phyloP scores from a whole-genome alignment of 2,797 vertebrate genomes.

The Sebastes oblongus region DNA sequence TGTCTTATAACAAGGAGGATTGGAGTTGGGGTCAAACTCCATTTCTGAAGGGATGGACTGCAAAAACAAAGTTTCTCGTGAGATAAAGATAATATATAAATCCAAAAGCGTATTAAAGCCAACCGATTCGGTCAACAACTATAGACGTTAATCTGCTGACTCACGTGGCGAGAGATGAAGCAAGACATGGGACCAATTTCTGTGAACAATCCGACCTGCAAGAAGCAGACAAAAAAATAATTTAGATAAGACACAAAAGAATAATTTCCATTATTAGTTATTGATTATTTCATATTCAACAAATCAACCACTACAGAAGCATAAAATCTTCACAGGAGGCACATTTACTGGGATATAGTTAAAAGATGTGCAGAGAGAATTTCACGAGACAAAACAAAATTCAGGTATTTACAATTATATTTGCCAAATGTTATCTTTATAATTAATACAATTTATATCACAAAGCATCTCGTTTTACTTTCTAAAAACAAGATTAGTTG shows the following conservation, averaged over 20 bases:
- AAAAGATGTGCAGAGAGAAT: neutral
- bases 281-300: neutral
- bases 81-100: neutral
- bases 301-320: neutral
- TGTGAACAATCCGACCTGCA: slow-evolving; percentile 93
- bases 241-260: neutral
- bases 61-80: slow-evolving; percentile 23
- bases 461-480: neutral
- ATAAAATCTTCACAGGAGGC: neutral
- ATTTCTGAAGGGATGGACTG: slow-evolving; percentile 97
- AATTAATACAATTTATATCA: neutral
- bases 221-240: neutral
- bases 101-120: neutral
- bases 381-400: neutral
- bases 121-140: neutral
- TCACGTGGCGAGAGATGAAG: slow-evolving; percentile 95
- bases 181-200: slow-evolving; percentile 98
- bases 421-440: neutral
- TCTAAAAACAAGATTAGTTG: neutral
- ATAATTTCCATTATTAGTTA: neutral
- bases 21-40: slow-evolving; percentile 96
- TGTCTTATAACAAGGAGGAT: slow-evolving; percentile 95
- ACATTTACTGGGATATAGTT: neutral
- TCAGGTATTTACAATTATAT: neutral
- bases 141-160: slow-evolving; percentile 48